Evolutionary conservation across 2,113 vertebrate genomes (phyloP).

Genomic region (Oreochromis aureus): DNA sequence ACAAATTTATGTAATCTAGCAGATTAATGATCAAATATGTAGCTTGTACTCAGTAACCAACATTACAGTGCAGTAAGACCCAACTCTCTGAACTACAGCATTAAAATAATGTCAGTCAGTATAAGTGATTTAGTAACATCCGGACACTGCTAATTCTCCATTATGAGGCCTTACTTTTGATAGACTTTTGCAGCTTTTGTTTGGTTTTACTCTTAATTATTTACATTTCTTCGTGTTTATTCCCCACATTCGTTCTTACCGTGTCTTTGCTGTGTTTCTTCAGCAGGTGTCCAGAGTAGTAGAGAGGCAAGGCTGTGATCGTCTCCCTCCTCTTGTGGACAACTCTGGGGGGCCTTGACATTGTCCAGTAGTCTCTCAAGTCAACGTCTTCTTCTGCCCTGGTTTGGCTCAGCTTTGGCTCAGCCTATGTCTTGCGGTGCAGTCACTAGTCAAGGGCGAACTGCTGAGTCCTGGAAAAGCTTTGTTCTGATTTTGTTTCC

Average conservation of each 20-base stretch:
- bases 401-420: neutral
- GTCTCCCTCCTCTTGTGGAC: conserved; percentile 43
- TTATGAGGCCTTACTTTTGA: neutral
- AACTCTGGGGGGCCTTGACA: conserved; percentile 13
- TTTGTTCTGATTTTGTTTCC: neutral
- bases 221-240: neutral
- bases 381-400: neutral
- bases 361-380: neutral
- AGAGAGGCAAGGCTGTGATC: conserved; percentile 62
- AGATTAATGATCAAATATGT: neutral
- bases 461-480: neutral
- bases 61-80: neutral
- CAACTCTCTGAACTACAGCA: neutral
- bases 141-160: neutral
- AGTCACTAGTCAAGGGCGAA: neutral
- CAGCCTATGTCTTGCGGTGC: neutral
- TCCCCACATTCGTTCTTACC: conserved; percentile 12
- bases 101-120: neutral
- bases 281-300: conserved; percentile 48
- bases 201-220: neutral
- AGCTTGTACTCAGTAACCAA: neutral
- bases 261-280: conserved; percentile 48
- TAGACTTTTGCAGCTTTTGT: neutral
- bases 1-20: neutral
- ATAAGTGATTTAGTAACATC: neutral